Evolutionary conservation across 2,888 invertebrate species (phyloP).

Genomic region (Auanema freiburgensis): DNA sequence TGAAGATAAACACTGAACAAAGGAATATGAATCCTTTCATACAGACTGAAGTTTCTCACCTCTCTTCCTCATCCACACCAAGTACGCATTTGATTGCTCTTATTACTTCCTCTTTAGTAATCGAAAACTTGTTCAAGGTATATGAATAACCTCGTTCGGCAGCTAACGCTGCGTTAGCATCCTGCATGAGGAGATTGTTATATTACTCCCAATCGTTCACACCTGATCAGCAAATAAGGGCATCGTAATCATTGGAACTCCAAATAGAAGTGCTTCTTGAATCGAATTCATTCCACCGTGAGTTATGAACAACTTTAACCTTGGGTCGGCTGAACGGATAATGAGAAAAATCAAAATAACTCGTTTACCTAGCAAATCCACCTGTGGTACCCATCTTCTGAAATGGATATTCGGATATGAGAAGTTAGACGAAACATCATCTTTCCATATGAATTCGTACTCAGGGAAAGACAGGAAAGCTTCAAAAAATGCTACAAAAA

Average conservation of each 20-base stretch:
- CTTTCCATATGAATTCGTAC: constrained; percentile 28
- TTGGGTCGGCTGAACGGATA: constrained; percentile 20
- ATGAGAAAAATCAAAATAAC: background rate
- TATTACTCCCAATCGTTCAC: background rate
- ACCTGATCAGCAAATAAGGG: constrained; percentile 35
- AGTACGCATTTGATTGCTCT: constrained; percentile 20
- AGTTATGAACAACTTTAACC: constrained; percentile 28
- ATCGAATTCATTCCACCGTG: constrained; percentile 35
- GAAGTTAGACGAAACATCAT: constrained; percentile 14
- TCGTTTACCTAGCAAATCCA: constrained; percentile 26
- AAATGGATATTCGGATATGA: constrained; percentile 23
- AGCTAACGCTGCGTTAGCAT: constrained; percentile 29
- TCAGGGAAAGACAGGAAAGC: constrained; percentile 26
- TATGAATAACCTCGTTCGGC: constrained; percentile 17
- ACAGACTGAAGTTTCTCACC: constrained; percentile 8
- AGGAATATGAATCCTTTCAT: background rate
- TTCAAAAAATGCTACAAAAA: constrained; percentile 23
- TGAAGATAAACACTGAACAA: constrained; percentile 9
- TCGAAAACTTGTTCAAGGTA: constrained; percentile 20
- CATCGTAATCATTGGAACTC: constrained; percentile 27
- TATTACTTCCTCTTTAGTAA: constrained; percentile 20
- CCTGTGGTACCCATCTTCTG: constrained; percentile 27
- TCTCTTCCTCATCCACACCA: constrained; percentile 5
- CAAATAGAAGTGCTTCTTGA: constrained; percentile 23
- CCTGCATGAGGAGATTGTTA: constrained; percentile 16